Conservation (phyloP, 2,888 invertebrate genomes). For the Athrips mouffetella region DNA sequence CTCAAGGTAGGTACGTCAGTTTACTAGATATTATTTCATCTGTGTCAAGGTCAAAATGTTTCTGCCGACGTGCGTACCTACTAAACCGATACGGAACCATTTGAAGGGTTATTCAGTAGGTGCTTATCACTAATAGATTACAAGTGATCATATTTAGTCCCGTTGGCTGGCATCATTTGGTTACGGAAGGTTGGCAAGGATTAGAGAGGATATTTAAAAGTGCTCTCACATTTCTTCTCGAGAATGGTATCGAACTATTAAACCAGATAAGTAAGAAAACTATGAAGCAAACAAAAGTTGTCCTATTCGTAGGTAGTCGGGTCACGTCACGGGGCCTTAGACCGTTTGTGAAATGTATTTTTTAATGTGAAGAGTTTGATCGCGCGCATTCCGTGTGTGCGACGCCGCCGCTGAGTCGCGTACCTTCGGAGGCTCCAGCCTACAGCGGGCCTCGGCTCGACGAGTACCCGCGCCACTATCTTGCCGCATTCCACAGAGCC, state of each 20-base stretch:
- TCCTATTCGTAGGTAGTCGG: constrained; percentile 34
- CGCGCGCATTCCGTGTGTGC: constrained; percentile 51
- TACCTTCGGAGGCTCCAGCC: constrained; percentile 46
- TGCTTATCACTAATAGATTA: too few relatives aligned
- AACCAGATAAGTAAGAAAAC: constrained; percentile 21
- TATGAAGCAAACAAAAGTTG: constrained; percentile 35
- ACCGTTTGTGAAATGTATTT: constrained; percentile 47
- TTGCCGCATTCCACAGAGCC: constrained; percentile 69
- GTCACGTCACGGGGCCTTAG: constrained; percentile 24
- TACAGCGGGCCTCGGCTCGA: constrained; percentile 50
- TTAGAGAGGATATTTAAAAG: too few relatives aligned
- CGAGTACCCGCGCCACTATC: constrained; percentile 62
- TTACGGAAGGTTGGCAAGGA: too few relatives aligned
- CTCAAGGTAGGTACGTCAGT: too few relatives aligned
- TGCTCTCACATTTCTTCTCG: too few relatives aligned
- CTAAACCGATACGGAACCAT: too few relatives aligned
- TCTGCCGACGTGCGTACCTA: too few relatives aligned
- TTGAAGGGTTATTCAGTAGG: too few relatives aligned
- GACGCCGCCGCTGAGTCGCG: constrained; percentile 40
- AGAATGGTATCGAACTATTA: constrained; percentile 11
- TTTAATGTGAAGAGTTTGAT: constrained; percentile 53
- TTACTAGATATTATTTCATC: too few relatives aligned
- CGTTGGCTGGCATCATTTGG: too few relatives aligned
- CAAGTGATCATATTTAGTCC: too few relatives aligned
- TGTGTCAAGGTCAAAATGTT: too few relatives aligned